Percentiles rank a stretch among this genome's conserved stretches.
These are phyloP conservation scores for Macrosteles quadrilineatus DNA, from an alignment of 1,140 invertebrate genomes.

Conservation along the genomic window DNA sequence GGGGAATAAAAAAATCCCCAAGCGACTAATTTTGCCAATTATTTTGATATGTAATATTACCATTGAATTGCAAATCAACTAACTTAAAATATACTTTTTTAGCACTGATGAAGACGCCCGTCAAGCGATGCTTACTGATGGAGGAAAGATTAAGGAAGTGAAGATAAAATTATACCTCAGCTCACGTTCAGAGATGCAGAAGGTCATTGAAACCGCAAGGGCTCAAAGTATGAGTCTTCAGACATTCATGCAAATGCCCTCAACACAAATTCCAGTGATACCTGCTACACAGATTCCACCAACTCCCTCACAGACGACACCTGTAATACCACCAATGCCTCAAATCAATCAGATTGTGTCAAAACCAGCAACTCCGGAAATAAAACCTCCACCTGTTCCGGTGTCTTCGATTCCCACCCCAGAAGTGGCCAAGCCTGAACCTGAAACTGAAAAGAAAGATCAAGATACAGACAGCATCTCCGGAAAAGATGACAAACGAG, in stretches of 20 bases:
- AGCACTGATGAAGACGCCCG: constrained; percentile 97
- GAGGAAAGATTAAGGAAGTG: constrained; percentile 85
- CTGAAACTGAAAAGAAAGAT: constrained; percentile 28
- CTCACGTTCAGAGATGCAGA: constrained; percentile 95
- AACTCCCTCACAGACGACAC: neutral
- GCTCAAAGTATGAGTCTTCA: constrained; percentile 48
- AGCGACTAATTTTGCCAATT: too few relatives aligned
- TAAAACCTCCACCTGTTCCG: neutral
- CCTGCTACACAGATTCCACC: constrained; percentile 23
- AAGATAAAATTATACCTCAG: constrained; percentile 87
- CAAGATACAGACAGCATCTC: constrained; percentile 14
- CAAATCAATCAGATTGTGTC: neutral
- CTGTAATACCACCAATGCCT: constrained; percentile 9
- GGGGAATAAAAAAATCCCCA: too few relatives aligned
- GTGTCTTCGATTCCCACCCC: neutral
- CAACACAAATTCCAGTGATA: constrained; percentile 7
- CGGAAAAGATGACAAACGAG: constrained; percentile 2
- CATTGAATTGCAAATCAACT: too few relatives aligned
- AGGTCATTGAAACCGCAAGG: constrained; percentile 82
- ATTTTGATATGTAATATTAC: too few relatives aligned
- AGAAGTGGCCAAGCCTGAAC: neutral
- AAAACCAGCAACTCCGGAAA: constrained; percentile 13
- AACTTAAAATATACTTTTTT: too few relatives aligned
- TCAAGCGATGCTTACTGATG: constrained; percentile 89
- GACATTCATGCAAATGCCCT: constrained; percentile 38